These are phyloP conservation scores for Melanotaenia boesemani DNA, from an alignment of 2,797 vertebrate species.

Conservation along the genomic window DNA sequence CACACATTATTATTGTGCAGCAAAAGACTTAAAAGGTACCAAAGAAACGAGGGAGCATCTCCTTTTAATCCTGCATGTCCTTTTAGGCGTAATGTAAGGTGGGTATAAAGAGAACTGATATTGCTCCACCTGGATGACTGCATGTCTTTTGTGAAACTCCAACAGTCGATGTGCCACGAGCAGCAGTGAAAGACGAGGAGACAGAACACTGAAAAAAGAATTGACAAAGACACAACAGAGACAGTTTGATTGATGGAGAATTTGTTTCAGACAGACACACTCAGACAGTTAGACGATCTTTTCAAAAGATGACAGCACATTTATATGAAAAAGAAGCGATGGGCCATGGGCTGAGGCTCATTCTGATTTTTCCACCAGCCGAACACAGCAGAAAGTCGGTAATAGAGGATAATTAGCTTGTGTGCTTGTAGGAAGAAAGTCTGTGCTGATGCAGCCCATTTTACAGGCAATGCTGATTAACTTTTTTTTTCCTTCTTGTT, in stretches of 20 bases:
- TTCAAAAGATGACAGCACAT: conserved; percentile 76
- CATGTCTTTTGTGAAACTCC: conserved; percentile 38
- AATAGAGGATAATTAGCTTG: conserved; percentile 53
- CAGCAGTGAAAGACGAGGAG: conserved; percentile 23
- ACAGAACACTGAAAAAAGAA: conserved; percentile 28
- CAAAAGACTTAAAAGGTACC: conserved; percentile 25
- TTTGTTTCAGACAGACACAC: conserved; percentile 59
- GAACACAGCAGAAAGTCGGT: conserved; percentile 44
- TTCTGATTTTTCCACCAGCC: conserved; percentile 35
- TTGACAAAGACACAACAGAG: conserved; percentile 63
- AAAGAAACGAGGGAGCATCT: conserved; percentile 36
- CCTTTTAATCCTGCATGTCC: conserved; percentile 19
- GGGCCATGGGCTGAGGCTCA: conserved; percentile 19
- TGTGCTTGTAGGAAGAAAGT: conserved; percentile 31
- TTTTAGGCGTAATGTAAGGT: conserved; percentile 39
- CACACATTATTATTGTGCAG: conserved; percentile 4
- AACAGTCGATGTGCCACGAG: conserved; percentile 14
- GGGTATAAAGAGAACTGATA: conserved; percentile 10
- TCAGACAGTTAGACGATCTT: conserved; percentile 62
- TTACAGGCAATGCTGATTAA: conserved; percentile 20
- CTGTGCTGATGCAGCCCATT: conserved; percentile 28
- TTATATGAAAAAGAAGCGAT: conserved; percentile 41
- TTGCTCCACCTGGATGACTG: conserved; percentile 32
- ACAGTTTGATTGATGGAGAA: conserved; percentile 75
- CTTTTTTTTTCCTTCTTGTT: not conserved